phyloP scores from a whole-genome alignment of 2,888 invertebrate genomes.

The Kryphioiulus occultus region DNA sequence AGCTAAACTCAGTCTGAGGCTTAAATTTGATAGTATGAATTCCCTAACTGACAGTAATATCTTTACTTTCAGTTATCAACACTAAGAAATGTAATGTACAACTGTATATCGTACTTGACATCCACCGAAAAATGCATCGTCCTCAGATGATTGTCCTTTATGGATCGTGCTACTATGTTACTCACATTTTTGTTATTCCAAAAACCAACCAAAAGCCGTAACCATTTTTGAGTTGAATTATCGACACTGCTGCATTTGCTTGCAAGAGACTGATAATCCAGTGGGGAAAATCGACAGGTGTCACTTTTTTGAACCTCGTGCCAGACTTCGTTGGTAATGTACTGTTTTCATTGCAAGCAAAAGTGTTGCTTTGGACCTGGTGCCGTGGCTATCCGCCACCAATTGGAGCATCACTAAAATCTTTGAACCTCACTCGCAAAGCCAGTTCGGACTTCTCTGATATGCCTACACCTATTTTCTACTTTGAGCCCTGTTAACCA shows the following conservation, averaged over 20 bases:
- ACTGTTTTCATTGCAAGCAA: neutral
- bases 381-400: neutral
- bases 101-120: no score
- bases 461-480: constrained; percentile 29
- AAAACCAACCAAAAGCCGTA: neutral
- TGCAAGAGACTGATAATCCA: constrained; percentile 1
- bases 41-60: no score
- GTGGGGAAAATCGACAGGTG: neutral
- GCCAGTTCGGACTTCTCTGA: constrained; percentile 22
- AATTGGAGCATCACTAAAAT: neutral
- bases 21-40: no score
- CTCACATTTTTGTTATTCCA: neutral
- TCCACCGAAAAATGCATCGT: no score
- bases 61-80: no score
- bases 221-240: constrained; percentile 31
- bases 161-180: neutral
- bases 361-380: neutral
- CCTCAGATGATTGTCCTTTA: neutral
- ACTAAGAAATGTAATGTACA: no score
- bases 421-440: neutral
- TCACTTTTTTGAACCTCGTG: neutral
- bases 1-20: no score
- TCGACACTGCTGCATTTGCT: constrained; percentile 32
- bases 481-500: constrained; percentile 40
- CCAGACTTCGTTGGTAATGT: neutral